Base-by-base conservation (phyloP, 2,113 vertebrate species). In the Gnathonemus echidnorhynchus region DNA sequence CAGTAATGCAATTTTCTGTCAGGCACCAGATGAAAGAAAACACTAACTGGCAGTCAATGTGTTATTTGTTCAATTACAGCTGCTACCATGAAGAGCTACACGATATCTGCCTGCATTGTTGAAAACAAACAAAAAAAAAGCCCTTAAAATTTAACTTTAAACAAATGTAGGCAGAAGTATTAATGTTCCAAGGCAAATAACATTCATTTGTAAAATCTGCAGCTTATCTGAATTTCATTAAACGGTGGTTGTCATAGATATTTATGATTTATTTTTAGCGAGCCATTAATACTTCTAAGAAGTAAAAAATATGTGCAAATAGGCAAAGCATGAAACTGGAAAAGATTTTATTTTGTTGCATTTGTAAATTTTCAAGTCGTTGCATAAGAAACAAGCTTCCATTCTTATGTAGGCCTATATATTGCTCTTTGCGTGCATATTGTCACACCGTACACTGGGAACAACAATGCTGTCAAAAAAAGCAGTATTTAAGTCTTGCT, bases 1-100 rank as follows among this genome's bases (percentile, higher is more conserved):
- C 74, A 80, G 74, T 39, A 11, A 80, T 80, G 74, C 74, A 80
- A 42, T 80, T 80, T 80, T 42, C 74, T 42, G 74, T 80, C 74
- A 80, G 74, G 74, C 74, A 80, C 35, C 74, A 80, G 74, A 80
- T 80, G 35, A 80, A 80, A 80, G 74, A 15, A 80, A 80, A 80
- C 74, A 19, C 35, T 80, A 7, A 35, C 74, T 80, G 74, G 74
- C 74, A 80, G 15, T 80, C 31, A 80, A 42, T 80, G 35, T 80
- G 74, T 80, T 80, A 42, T 80, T 80, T 80, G 74, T 80, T 80
- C 74, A 80, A 80, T 80, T 80, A 80, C 62, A 31, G n/a, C n/a
- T 11, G 62, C 62, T 70, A 70, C 62, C n/a, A 13, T 10, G 62
- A 70, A 80, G 31, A 80, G 31, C 35, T 70, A 80, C 3, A 80